Conservation (phyloP, 2,797 vertebrate genomes). For the Myotis daubentonii region DNA sequence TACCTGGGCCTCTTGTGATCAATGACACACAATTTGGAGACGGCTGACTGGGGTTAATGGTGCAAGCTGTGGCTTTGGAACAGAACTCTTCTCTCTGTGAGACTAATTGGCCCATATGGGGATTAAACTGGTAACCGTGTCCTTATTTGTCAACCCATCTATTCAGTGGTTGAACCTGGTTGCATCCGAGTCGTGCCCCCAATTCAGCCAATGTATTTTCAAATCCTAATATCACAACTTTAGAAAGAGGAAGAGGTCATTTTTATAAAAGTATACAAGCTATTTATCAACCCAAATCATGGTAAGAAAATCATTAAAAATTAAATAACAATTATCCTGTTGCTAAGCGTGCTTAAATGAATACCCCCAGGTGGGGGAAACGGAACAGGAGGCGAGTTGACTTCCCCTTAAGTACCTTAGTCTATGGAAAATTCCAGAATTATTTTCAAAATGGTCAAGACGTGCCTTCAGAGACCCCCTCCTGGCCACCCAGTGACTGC, state of each 20-base stretch:
- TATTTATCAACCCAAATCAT: slow-evolving; percentile 1
- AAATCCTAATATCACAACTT: background rate
- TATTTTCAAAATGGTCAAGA: background rate
- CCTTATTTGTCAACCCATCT: slow-evolving; percentile 78
- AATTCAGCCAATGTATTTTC: slow-evolving; percentile 15
- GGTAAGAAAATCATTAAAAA: slow-evolving; percentile 37
- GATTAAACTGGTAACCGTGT: slow-evolving; percentile 77
- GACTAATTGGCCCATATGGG: slow-evolving; percentile 81
- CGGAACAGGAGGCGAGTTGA: background rate
- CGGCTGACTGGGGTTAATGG: slow-evolving; percentile 80
- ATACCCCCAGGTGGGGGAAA: background rate
- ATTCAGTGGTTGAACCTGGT: slow-evolving; percentile 61
- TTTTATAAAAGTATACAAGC: background rate
- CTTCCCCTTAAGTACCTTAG: slow-evolving; percentile 36
- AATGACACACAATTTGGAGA: slow-evolving; percentile 78
- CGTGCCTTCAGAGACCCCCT: background rate
- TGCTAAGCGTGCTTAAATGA: slow-evolving; percentile 41
- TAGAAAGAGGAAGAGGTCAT: slow-evolving; percentile 15
- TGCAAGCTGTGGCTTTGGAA: slow-evolving; percentile 79
- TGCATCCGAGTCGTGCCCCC: slow-evolving; percentile 40
- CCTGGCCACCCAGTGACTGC: background rate
- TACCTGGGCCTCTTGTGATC: slow-evolving; percentile 78
- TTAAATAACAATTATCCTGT: slow-evolving; percentile 46
- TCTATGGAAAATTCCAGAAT: background rate
- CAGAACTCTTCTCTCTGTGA: slow-evolving; percentile 79